These are phyloP conservation scores for Paedocypris micromegethes DNA, from an alignment of 2,797 vertebrate species.

Conservation along the genomic window DNA sequence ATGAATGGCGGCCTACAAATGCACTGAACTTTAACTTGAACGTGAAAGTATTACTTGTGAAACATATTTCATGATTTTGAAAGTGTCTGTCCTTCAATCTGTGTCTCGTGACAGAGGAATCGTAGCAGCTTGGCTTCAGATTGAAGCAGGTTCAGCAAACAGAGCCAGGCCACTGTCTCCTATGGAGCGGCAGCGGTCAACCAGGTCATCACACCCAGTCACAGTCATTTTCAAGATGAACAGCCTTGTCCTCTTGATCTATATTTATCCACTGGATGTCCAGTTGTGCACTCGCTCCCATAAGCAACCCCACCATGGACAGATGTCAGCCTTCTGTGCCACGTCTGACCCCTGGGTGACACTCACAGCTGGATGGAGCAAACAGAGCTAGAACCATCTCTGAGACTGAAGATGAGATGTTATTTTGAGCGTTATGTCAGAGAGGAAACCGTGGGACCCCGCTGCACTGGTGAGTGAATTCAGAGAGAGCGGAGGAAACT, in stretches of 20 bases:
- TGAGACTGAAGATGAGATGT: conserved; percentile 6
- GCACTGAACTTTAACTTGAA: no score
- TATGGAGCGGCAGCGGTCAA: conserved; percentile 27
- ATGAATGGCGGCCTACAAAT: no score
- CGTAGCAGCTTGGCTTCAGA: conserved; percentile 13
- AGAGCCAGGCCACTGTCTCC: conserved; percentile 20
- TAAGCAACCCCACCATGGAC: conserved; percentile 30
- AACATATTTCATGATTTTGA: no score
- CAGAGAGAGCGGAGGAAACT: conserved; percentile 30
- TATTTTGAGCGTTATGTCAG: conserved; percentile 16
- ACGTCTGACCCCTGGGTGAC: conserved; percentile 13
- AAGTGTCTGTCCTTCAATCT: background rate
- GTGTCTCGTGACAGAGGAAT: conserved; percentile 16
- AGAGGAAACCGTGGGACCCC: conserved; percentile 4
- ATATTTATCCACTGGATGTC: conserved; percentile 42
- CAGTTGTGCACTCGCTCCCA: conserved; percentile 30
- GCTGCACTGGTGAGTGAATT: conserved; percentile 15
- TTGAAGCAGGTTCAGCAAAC: conserved; percentile 7
- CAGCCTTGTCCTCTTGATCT: conserved; percentile 39
- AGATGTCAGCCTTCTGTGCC: conserved; percentile 43
- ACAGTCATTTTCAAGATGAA: conserved; percentile 41
- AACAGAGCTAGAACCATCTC: conserved; percentile 16
- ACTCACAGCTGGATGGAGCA: conserved; percentile 36
- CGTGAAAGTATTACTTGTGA: no score
- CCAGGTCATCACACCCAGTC: conserved; percentile 23